Base-by-base conservation (phyloP, 35 echinoderm and acorn worm species). In the Stichopus chloronotus region DNA sequence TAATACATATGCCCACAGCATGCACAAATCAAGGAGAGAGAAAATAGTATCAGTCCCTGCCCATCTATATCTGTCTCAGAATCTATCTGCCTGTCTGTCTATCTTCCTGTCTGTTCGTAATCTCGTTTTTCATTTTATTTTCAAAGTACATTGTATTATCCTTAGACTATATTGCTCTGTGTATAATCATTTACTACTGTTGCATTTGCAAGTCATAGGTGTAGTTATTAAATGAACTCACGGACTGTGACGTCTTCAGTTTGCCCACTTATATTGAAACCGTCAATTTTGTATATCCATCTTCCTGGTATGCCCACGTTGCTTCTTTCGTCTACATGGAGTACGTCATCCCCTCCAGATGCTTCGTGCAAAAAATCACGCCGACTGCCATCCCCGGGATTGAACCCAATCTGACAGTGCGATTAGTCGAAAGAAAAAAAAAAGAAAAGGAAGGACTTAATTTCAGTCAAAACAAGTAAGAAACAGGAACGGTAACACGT, bases 281-380 rank as follows among this genome's bases (percentile, higher is more conserved):
- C 19, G 80, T 96, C 89, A 76, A 94, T 84, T 81, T 76, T 85
- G 43, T 94, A 94, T 16, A 96, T 17, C 76, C 78, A 96, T 56
- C 90, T 76, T 1, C 95, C 95, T 4, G 89, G 88, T 24, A 92
- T 87, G 17, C 93, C 93, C 74, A 94, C 84, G 83, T 96, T 96
- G 23, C 79, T 92, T 6, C 63, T 88, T 81, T 87, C 57, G 58
- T 96, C 95, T 12, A 96, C 83, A 71, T 94, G 58, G 3, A 94
- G 53, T 54, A 96, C 76, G 30, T 94, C 95, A 61, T 22, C 17
- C 16, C 88, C 89, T 11, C 83, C 53, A 24, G 95, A 96, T 1
- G 58, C 89, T 14, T 83, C 30, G 7, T 94, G 19, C 71, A 19
- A 56, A 63, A 79, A 92, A 20, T n/a, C 81, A 22, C 21, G 72